These are phyloP conservation scores for Morpho achilles DNA, from an alignment of 2,888 invertebrate genomes.

Conservation along the genomic window DNA sequence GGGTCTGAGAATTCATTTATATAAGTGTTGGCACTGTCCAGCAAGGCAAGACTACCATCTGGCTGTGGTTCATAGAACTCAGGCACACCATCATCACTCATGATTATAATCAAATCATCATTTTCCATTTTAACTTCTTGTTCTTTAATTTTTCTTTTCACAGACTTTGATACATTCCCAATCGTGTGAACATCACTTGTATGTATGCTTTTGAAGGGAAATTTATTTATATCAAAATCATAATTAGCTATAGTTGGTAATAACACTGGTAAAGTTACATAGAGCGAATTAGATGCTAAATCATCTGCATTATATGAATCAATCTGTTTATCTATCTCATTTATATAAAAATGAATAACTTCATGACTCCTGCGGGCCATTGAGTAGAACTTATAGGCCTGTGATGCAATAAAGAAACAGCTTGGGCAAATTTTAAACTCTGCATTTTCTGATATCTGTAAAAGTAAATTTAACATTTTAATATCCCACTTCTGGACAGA, in stretches of 20 bases:
- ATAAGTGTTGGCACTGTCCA: slow-evolving; percentile 23
- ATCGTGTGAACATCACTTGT: not conserved
- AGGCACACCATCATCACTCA: slow-evolving; percentile 39
- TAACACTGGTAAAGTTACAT: slow-evolving; percentile 46
- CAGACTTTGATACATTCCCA: too few relatives aligned
- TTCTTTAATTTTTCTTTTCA: too few relatives aligned
- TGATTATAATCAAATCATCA: slow-evolving; percentile 37
- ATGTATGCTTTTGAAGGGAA: slow-evolving; percentile 29
- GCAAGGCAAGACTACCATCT: slow-evolving; percentile 31
- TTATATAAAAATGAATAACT: slow-evolving; percentile 47
- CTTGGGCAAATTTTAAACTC: slow-evolving; percentile 51
- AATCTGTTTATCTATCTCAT: slow-evolving; percentile 43
- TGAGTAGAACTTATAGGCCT: slow-evolving; percentile 56
- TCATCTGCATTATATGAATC: slow-evolving; percentile 38
- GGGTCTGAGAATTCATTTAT: slow-evolving; percentile 6
- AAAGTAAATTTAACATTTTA: slow-evolving; percentile 6
- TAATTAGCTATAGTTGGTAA: slow-evolving; percentile 33
- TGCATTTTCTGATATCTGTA: slow-evolving; percentile 46
- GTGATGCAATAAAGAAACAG: slow-evolving; percentile 51
- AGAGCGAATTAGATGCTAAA: slow-evolving; percentile 37
- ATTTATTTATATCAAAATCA: slow-evolving; percentile 43
- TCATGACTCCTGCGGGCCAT: slow-evolving; percentile 45
- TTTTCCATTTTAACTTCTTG: slow-evolving; percentile 15
- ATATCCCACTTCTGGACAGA: too few relatives aligned
- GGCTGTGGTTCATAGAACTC: slow-evolving; percentile 35